Base-by-base conservation (phyloP, 2,113 vertebrate genomes). In the Calidris pygmaea region DNA sequence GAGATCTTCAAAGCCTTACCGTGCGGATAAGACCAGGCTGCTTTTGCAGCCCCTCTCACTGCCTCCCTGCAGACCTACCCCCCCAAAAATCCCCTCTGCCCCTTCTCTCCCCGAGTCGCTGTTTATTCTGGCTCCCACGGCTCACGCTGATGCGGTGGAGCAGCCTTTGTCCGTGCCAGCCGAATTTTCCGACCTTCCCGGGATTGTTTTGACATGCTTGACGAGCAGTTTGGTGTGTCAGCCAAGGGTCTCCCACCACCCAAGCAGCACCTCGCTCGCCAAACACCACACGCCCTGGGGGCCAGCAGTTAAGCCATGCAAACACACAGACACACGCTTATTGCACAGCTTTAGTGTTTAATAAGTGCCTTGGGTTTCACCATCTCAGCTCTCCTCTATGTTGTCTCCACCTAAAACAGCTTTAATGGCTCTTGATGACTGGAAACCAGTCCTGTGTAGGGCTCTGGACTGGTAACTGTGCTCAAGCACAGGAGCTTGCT, bases 221-320 rank as follows among this genome's bases (percentile, higher is more conserved):
- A 68, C n/a, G 72, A 67, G 87, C 37, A 74, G 81, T 2, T 3
- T 3, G 6, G 2, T 2, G n/a, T 84, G 96, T 94, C 96, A 97
- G 94, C 95, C 97, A 96, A 93, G 85, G 95, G 95, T 88, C 93
- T 93, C 80, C 67, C 71, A 84, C 92, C 79, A 39, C 88, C 90
- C 95, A 89, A 3, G 91, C 76, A 63, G 78, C 84, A 80, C 83
- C 74, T 87, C 26, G 34, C 53, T 62, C 0, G 55, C 93, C 93
- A 90, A 92, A 22, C 32, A 70, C 34, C 86, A 74, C 93, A 47
- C 1, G 2, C 20, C 92, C 77, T 0, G 7, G 9, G 66, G 77
- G 85, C 3, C 20, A 67, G 71, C 66, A 19, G 63, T 6, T 63
- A 63, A 67, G 81, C 78, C 60, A 0, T 30, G 60, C 77, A 72